phyloP scores from a whole-genome alignment of 2,888 invertebrate species.

The Barypeithes pellucidus region DNA sequence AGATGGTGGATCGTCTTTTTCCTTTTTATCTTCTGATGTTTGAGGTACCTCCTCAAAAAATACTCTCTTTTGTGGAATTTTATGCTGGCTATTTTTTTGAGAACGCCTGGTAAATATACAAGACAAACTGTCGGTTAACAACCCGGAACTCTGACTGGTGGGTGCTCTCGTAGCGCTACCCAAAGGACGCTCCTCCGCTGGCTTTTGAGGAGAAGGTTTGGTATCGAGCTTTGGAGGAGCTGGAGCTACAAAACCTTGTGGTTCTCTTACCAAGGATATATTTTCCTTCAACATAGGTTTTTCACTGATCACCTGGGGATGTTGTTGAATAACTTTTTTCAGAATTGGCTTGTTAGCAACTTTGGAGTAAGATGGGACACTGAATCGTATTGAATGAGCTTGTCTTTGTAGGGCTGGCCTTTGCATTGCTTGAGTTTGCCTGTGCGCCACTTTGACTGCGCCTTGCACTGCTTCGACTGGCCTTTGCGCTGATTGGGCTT shows the following conservation, averaged over 20 bases:
- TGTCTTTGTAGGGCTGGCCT: background rate
- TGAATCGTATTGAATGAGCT: background rate
- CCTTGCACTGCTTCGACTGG: no score
- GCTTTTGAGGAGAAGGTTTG: background rate
- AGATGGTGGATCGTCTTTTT: conserved; percentile 3
- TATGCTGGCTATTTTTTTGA: conserved; percentile 31
- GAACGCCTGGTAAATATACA: conserved; percentile 44
- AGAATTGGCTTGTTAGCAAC: background rate
- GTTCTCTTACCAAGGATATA: background rate
- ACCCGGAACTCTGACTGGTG: conserved; percentile 24
- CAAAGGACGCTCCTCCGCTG: background rate
- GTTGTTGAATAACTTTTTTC: background rate
- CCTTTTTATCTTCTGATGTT: background rate
- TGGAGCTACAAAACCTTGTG: conserved; percentile 5
- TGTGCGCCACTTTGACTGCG: no score
- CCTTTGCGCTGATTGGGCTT: no score
- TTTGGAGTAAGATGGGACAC: background rate
- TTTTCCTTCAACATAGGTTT: background rate
- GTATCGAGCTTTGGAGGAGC: background rate
- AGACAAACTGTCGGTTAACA: conserved; percentile 52
- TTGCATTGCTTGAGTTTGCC: no score
- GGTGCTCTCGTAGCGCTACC: conserved; percentile 1
- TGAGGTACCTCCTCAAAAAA: conserved; percentile 36
- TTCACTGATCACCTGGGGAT: background rate
- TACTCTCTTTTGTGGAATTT: conserved; percentile 40